A percentile compares a stretch with the other conserved stretches of the same genome.
Evolutionary conservation across 2,888 invertebrate genomes (phyloP).

Genomic region (Podotricha telesiphe): DNA sequence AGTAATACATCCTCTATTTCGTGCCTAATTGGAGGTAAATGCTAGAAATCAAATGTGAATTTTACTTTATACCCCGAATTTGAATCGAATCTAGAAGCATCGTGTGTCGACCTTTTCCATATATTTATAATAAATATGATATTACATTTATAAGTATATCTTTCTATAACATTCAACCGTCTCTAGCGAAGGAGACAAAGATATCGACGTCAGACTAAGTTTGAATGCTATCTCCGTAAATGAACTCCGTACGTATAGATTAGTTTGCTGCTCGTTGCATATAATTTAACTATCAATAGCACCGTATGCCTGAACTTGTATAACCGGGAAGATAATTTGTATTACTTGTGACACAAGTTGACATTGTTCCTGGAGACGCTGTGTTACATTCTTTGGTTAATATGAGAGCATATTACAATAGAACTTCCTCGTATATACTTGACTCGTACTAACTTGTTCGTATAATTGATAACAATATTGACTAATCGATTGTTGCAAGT

Average conservation of each 20-base stretch:
- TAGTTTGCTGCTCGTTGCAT: slow-evolving; percentile 42
- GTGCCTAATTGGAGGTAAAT: no score
- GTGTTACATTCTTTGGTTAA: background rate
- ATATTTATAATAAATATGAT: background rate
- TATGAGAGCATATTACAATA: background rate
- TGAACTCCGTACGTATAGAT: slow-evolving; percentile 57
- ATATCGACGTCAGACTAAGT: slow-evolving; percentile 68
- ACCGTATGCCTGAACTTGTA: slow-evolving; percentile 20
- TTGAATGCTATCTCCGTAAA: slow-evolving; percentile 74
- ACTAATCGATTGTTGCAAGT: no score
- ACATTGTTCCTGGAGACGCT: slow-evolving; percentile 1
- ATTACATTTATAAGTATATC: background rate
- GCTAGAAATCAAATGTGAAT: no score
- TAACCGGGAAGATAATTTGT: slow-evolving; percentile 19
- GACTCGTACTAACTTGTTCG: no score
- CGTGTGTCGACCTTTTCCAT: no score
- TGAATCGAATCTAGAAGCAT: no score
- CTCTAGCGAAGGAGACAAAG: slow-evolving; percentile 61
- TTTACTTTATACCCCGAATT: no score
- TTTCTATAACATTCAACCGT: slow-evolving; percentile 39
- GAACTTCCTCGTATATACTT: background rate
- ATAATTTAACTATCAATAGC: slow-evolving; percentile 33
- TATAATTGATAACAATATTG: no score
- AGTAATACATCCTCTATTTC: no score
- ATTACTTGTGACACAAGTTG: background rate